Percentiles rank a stretch among this genome's conserved stretches.
These are phyloP conservation scores for Ancistrus triradiatus DNA, from an alignment of 2,113 vertebrate genomes.

Conservation along the genomic window DNA sequence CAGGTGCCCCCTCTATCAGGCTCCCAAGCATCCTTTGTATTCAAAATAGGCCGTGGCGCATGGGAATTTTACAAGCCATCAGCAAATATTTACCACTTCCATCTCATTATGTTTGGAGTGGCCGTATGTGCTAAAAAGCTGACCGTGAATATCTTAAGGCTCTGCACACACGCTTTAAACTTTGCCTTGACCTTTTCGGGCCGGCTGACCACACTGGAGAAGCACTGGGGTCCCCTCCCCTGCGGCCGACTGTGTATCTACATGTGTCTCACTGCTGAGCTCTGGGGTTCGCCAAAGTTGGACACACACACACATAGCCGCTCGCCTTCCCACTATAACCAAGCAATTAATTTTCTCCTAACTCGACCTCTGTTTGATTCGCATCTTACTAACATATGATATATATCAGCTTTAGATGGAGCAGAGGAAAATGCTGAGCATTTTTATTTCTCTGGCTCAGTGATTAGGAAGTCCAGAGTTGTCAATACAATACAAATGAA, in stretches of 20 bases:
- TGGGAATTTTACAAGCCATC: constrained; percentile 71
- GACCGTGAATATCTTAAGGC: constrained; percentile 78
- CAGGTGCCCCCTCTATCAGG: constrained; percentile 66
- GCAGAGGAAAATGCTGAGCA: constrained; percentile 66
- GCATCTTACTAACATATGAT: constrained; percentile 59
- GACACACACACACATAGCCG: constrained; percentile 29
- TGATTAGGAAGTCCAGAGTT: constrained; percentile 69
- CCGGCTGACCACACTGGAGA: constrained; percentile 40
- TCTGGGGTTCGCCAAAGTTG: constrained; percentile 14
- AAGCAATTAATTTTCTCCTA: constrained; percentile 48
- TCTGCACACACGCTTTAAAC: constrained; percentile 66
- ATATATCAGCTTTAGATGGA: constrained; percentile 65
- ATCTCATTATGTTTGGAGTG: constrained; percentile 68
- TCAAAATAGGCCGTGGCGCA: constrained; percentile 71
- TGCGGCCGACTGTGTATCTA: constrained; percentile 33
- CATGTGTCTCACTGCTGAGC: constrained; percentile 30
- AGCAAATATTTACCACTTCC: constrained; percentile 80
- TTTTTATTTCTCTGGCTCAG: constrained; percentile 65
- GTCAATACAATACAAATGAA: constrained; percentile 76
- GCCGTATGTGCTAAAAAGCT: constrained; percentile 66
- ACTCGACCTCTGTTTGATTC: constrained; percentile 35
- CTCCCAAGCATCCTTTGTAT: constrained; percentile 74
- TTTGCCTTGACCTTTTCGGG: constrained; percentile 69
- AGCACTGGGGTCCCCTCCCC: constrained; percentile 34
- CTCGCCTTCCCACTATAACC: constrained; percentile 21